Evolutionary conservation across 2,888 invertebrate genomes (phyloP), one percentile per base, ranked within the genome.

Genomic region (Cetonia aurata): DNA sequence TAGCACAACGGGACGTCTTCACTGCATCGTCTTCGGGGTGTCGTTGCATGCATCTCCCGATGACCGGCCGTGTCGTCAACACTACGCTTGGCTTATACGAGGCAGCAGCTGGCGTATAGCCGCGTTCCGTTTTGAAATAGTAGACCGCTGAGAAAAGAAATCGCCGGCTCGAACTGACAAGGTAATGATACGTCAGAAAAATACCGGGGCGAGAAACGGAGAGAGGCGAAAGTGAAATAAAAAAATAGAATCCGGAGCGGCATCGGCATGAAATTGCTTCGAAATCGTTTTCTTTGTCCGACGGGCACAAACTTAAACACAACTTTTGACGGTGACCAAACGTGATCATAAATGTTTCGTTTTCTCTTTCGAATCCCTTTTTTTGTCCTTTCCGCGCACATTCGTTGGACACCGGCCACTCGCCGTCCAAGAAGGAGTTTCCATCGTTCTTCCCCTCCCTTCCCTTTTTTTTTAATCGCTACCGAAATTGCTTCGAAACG

Each of bases 221-320:
- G 8, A 13, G 17, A 42, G 10, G 6, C 15, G 19, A 42, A 37
- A 19, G 17, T 6, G 15, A 42, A 50, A 50, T 33, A 50, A 65
- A 50, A 65, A 65, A 65, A 37, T 65, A 37, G 62, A 57, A 42
- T 37, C 42, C 19, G 42, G 42, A 46, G 62, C 31, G 25, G 44
- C 59, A 52, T 52, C 50, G 62, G 62, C 41, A 65, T 52, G 37
- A 65, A 65, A 65, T 65, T 65, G 62, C 50, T 65, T 19, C 62
- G 50, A 65, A 65, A 65, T 65, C 62, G 62, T 65, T 65, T 65
- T 50, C 62, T 65, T 65, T 65, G 62, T 65, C 62, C 62, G n/a
- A 65, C 62, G 52, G 50, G 50, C 62, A 65, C 37, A 50, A 65
- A 65, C 62, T 65, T 65, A 65, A 65, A 65, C 62, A 50, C 62